A percentile compares a stretch with the other conserved stretches of the same genome.
These are phyloP conservation scores for Acanthosepion esculentum DNA, from an alignment of 2,888 invertebrate genomes.

Conservation along the genomic window DNA sequence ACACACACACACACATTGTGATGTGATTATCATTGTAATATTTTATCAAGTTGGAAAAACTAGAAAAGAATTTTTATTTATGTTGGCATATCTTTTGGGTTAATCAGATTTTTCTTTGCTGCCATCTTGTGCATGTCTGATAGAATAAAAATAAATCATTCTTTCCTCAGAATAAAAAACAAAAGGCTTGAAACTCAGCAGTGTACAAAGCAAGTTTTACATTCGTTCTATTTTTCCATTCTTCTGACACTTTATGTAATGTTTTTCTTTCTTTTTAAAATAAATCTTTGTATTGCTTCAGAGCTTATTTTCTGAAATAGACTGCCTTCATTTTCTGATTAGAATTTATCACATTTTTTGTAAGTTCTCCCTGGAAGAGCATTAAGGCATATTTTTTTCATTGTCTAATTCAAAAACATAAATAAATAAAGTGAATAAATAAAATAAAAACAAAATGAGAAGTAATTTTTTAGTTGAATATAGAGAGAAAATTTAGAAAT, in stretches of 20 bases:
- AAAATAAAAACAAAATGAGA: no score
- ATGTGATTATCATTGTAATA: constrained; percentile 5
- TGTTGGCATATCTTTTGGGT: not conserved
- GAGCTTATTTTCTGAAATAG: constrained; percentile 17
- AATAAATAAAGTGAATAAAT: no score
- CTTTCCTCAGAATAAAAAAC: not conserved
- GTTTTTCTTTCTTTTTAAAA: not conserved
- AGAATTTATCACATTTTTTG: not conserved
- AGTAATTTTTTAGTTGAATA: not conserved
- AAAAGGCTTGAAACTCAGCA: not conserved
- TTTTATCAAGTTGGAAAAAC: not conserved
- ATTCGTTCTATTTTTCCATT: not conserved
- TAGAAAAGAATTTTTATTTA: no score
- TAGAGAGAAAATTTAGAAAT: not conserved
- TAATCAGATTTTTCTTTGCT: constrained; percentile 14
- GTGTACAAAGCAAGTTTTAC: not conserved
- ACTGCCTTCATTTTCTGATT: not conserved
- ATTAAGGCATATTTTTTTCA: not conserved
- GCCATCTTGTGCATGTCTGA: not conserved
- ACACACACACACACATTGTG: not conserved
- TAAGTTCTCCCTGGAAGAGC: not conserved
- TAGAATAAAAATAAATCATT: constrained; percentile 4
- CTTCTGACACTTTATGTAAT: not conserved
- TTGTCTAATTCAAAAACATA: not conserved
- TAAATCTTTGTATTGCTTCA: not conserved